Evolutionary conservation across 2,888 invertebrate genomes (phyloP).

Genomic region (Aphodius sticticus): DNA sequence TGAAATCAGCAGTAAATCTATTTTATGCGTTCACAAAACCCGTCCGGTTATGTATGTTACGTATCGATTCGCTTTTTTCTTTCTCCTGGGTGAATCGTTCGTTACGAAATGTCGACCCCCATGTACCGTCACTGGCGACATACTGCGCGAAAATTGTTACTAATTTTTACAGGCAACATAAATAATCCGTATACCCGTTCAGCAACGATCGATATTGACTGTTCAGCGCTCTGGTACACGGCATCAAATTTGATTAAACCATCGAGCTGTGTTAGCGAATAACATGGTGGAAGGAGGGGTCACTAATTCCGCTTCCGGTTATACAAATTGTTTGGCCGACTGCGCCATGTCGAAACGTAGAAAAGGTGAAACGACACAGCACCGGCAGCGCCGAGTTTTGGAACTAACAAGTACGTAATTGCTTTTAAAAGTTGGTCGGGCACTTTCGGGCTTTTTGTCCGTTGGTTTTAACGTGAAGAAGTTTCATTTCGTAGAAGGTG

Average conservation of each 20-base stretch:
- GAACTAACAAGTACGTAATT: background rate
- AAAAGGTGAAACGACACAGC: background rate
- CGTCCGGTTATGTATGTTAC: conserved; percentile 14
- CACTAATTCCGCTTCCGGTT: background rate
- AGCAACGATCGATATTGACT: background rate
- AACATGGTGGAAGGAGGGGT: background rate
- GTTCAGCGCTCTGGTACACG: background rate
- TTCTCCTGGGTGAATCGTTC: conserved; percentile 9
- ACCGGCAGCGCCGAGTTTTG: background rate
- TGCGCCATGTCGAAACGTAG: background rate
- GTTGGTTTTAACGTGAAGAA: background rate
- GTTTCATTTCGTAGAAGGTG: background rate
- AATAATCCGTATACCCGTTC: background rate
- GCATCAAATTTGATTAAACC: background rate
- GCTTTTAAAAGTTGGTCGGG: background rate
- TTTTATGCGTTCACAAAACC: conserved; percentile 21
- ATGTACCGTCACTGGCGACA: background rate
- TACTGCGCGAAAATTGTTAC: background rate
- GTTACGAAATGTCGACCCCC: conserved; percentile 10
- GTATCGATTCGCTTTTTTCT: conserved; percentile 12
- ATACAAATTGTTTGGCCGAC: background rate
- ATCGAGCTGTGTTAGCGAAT: background rate
- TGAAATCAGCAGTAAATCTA: conserved; percentile 23
- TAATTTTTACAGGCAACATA: conserved; percentile 4
- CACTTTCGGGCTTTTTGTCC: background rate